Conservation (phyloP, 2,888 invertebrate genomes). For the Hydroisotoma schaefferi region DNA sequence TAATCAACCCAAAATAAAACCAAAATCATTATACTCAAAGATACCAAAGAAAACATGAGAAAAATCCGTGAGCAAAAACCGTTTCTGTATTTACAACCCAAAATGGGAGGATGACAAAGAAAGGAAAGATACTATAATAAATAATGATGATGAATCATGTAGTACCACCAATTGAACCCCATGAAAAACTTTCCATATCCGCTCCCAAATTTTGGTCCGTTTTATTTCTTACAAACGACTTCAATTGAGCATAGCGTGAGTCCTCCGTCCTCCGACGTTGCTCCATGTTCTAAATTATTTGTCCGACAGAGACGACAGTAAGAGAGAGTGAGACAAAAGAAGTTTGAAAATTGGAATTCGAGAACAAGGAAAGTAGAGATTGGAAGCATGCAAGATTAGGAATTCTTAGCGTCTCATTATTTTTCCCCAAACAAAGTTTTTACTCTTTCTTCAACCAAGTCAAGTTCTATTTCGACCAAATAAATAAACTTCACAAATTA, state of each 20-base stretch:
- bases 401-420: no score
- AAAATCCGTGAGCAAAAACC: background rate
- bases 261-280: conserved; percentile 1
- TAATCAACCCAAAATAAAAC: no score
- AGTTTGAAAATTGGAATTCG: conserved; percentile 1
- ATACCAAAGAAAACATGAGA: background rate
- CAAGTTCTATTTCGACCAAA: no score
- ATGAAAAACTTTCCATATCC: background rate
- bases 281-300: conserved; percentile 3
- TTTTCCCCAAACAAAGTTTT: no score
- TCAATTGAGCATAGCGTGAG: conserved; percentile 7
- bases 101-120: no score
- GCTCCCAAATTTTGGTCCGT: conserved; percentile 6
- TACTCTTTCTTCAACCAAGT: no score
- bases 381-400: conserved; percentile 1
- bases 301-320: background rate
- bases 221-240: background rate
- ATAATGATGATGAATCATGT: conserved; percentile 1
- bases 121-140: background rate
- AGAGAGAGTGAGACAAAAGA: conserved; percentile 6
- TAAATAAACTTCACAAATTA: conserved; percentile 6
- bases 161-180: background rate
- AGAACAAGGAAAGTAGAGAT: background rate
- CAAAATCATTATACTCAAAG: background rate
- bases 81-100: background rate